Evolutionary conservation across 30 jellyfish, hydroid and myxozoan genomes (phyloP), one percentile per base, ranked within the genome.

Genomic region (Cassiopea xamachana): DNA sequence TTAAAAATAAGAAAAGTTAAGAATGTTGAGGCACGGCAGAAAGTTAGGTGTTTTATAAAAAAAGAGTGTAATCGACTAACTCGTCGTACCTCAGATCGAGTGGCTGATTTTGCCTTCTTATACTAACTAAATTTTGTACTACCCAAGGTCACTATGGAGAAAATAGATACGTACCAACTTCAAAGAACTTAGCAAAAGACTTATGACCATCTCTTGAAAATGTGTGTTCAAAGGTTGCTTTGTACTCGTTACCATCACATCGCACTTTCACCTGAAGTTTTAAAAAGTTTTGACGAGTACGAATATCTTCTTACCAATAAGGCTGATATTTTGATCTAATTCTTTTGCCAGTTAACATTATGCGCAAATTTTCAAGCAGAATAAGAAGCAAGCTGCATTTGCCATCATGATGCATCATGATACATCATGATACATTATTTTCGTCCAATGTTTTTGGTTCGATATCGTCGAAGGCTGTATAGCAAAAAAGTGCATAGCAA

Each of bases 201-300:
- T 13, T 14, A 17, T 60, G 89, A 6, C 84, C 84, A 48, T 77
- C 84, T 1, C 16, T 7, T 46, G 45, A 1, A 68, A 87, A 87
- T 13, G 74, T 58, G 79, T 87, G 71, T 13, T 87, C 89, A 64
- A 87, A 87, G 14, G 79, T 74, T 44, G 84, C 94, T 46, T 75
- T 70, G 80, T 59, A 87, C 16, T 19, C 50, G 14, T 86, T 75
- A 17, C 87, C 87, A 61, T 86, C 85, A 51, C 50, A 62, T 12
- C 18, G 8, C 47, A 71, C 86, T 71, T 84, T 49, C 43, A 2
- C 15, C 43, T 64, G 43, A 9, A 64, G 43, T 5, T n/a, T n/a
- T 64, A 9, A 64, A 9, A 64, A 64, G 43, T 2, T 64, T 64
- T 7, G 74, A 17, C 0, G 14, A 13, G 43, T 64, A 4, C 43